Evolutionary conservation across 2,113 vertebrate genomes (phyloP), one percentile per base, ranked within the genome.

Genomic region (Labeo rohita): DNA sequence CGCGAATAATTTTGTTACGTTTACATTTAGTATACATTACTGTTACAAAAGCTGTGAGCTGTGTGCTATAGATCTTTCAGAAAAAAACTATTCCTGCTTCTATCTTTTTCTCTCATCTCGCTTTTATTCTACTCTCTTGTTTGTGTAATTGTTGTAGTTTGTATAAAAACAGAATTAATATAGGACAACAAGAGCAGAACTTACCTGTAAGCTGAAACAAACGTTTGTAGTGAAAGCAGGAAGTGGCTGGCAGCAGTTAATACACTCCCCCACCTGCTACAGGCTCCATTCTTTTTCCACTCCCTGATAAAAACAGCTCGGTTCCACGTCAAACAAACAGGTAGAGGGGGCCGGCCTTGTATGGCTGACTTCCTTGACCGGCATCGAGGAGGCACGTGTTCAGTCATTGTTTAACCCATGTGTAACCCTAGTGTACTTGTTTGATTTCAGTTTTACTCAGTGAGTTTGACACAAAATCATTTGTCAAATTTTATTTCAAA

Each of bases 311-410:
- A 81, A 85, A 80, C 74, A 49, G 61, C 52, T 78, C 75, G 78
- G 63, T 83, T 87, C 85, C 83, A 86, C 88, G 87, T 70, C 86
- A 87, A 49, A 49, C 39, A 56, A 73, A 85, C 88, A 92, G 89
- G 88, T 92, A 93, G 90, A 91, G 90, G 91, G 94, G 94, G 13
- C 80, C n/a, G 70, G 59, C 18, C 76, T 70, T 61, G 3, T 13
- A 56, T 59, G 18, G 15, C 43, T 70, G 63, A 91, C 92, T 92
- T 93, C 93, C 91, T 92, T 83, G 74, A 88, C 85, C 86, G 72
- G 90, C 90, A 77, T 88, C 88, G 90, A 3, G 90, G 92, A 88
- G 89, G 93, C 90, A 82, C 78, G 85, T 75, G 45, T 72, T 88
- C 65, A 87, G 73, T 45, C 82, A 18, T 61, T 65, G 9, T 86